These are phyloP conservation scores for Lacerta agilis DNA, from an alignment of 2,797 vertebrate species.

Conservation along the genomic window DNA sequence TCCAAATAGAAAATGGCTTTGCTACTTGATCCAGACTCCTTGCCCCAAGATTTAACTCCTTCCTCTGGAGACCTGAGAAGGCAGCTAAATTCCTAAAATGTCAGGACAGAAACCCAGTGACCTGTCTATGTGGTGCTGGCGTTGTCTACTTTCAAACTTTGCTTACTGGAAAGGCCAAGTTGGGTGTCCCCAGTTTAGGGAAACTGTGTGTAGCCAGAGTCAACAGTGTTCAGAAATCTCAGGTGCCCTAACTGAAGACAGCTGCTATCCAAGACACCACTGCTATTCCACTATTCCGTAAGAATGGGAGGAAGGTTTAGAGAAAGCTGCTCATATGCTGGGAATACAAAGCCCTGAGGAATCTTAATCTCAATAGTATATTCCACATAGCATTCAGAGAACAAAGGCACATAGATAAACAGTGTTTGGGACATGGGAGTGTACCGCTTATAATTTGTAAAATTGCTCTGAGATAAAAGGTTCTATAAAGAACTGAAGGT, in stretches of 20 bases:
- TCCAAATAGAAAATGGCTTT: not conserved
- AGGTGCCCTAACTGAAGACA: not conserved
- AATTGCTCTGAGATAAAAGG: slow-evolving; percentile 19
- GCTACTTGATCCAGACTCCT: not conserved
- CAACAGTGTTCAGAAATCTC: not conserved
- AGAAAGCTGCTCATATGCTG: not conserved
- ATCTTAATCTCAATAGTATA: not conserved
- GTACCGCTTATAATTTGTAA: not conserved
- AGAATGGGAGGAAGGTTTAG: not conserved
- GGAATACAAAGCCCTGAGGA: not conserved
- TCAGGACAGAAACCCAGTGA: not conserved
- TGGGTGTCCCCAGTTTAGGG: not conserved
- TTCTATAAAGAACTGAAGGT: slow-evolving; percentile 51
- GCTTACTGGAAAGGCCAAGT: no score
- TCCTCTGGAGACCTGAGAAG: not conserved
- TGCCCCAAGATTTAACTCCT: not conserved
- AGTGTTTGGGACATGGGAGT: not conserved
- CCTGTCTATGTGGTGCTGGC: not conserved
- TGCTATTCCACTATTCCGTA: not conserved
- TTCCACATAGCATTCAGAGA: not conserved
- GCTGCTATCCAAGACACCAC: not conserved
- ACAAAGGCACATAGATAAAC: not conserved
- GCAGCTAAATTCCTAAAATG: not conserved
- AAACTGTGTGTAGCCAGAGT: no score
- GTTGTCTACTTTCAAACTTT: not conserved